Percentiles rank a stretch among this genome's conserved stretches.
phyloP scores from a whole-genome alignment of 2,797 vertebrate genomes.

The Merluccius polli region DNA sequence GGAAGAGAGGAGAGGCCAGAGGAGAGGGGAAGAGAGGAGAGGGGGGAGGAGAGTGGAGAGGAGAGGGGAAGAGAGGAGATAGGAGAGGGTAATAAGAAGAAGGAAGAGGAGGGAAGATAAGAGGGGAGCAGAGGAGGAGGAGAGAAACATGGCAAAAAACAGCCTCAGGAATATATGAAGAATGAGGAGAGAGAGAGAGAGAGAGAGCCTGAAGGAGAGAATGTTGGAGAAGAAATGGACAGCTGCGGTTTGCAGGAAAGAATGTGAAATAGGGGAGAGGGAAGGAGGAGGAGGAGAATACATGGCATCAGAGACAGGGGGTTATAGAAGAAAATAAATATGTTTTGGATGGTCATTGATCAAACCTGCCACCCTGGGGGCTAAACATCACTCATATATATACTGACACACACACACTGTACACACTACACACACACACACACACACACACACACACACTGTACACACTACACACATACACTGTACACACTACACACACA shows the following conservation, averaged over 20 bases:
- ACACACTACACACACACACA: too few relatives aligned
- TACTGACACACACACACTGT: too few relatives aligned
- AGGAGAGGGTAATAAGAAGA: too few relatives aligned
- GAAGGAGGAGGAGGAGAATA: too few relatives aligned
- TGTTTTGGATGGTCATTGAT: slow-evolving; percentile 46
- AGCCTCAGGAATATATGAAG: background rate
- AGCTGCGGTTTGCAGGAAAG: background rate
- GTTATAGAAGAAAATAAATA: slow-evolving; percentile 18
- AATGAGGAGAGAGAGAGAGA: background rate
- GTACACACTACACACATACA: too few relatives aligned
- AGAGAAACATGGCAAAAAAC: background rate
- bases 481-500: too few relatives aligned
- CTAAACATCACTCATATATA: too few relatives aligned
- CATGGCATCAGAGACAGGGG: too few relatives aligned
- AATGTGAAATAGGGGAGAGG: background rate
- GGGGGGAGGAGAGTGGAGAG: background rate
- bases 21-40: background rate
- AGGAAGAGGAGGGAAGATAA: background rate
- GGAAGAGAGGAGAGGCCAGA: background rate
- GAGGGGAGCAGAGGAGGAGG: background rate
- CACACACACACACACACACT: background rate
- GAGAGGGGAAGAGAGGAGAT: background rate
- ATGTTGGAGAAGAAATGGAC: background rate
- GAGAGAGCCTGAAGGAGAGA: background rate
- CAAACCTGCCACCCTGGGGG: background rate